Base-by-base conservation (phyloP, 2,797 vertebrate genomes). In the Chloroceryle inda region DNA sequence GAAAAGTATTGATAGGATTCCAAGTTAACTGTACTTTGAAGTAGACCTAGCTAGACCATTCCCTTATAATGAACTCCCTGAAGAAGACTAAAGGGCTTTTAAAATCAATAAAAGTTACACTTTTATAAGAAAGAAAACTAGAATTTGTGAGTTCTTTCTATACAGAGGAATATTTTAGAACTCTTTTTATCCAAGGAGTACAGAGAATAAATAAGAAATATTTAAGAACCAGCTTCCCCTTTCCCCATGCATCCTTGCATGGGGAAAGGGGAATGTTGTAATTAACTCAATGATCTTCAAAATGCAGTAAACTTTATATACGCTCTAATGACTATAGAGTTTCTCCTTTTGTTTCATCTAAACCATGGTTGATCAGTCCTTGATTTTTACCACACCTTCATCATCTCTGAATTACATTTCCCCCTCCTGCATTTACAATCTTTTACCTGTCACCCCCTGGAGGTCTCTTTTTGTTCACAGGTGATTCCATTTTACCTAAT, bases 51-150 rank as follows among this genome's bases (percentile, higher is more conserved):
- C 52, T 72, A 26, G 58, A 75, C 24, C 6, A 73, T 85, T 89
- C 21, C 21, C 45, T 58, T 79, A 55, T 86, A 95, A 92, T 55
- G 58, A 82, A 33, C 20, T 93, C 94, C 84, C 80, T 53, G 63
- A 94, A 96, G 79, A 92, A 83, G 73, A 77, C 5, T 3, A 35
- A 2, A 19, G 5, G 13, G 8, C 10, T 58, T 88, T 86, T 38
- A 69, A 75, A 91, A 84, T 62, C 53, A 47, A 50, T 84, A 42
- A 26, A 69, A 64, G 3, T 49, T 92, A n/a, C 3, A 50, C 62
- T 86, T 92, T 84, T 37, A 27, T 63, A 68, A 85, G 45, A 71
- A 74, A 81, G 7, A 35, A 58, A 66, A 27, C 3, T 31, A 66
- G 6, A 33, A 79, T 81, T 55, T 62, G 4, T 66, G 23, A 71